Evolutionary conservation across 1,140 invertebrate genomes (phyloP).

Genomic region (Scaptodrosophila lebanonensis): DNA sequence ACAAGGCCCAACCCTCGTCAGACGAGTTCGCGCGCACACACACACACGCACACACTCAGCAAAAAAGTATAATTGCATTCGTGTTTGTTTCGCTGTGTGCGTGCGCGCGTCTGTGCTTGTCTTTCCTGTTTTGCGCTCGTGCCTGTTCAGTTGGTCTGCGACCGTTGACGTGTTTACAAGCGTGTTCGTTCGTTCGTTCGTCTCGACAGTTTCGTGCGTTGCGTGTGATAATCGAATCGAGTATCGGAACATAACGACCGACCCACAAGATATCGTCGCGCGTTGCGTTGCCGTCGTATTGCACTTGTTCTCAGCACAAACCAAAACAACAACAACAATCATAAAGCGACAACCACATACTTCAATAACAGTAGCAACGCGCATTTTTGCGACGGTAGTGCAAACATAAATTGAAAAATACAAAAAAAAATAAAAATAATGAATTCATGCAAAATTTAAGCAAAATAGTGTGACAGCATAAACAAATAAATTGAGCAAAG

Average conservation of each 20-base stretch:
- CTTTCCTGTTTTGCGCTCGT: conserved; percentile 66
- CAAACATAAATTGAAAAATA: too few species aligned
- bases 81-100: background rate
- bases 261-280: conserved; percentile 38
- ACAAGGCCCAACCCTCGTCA: conserved; percentile 60
- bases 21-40: conserved; percentile 39
- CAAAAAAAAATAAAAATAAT: conserved; percentile 12
- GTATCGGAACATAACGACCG: conserved; percentile 12
- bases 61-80: background rate
- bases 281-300: too few species aligned
- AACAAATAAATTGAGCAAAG: too few species aligned
- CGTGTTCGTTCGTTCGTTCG: conserved; percentile 28
- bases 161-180: conserved; percentile 76
- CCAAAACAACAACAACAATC: conserved; percentile 26
- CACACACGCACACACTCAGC: conserved; percentile 1
- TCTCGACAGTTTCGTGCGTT: conserved; percentile 19
- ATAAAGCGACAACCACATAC: conserved; percentile 9
- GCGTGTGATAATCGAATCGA: conserved; percentile 33
- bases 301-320: too few species aligned
- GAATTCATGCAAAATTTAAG: too few species aligned
- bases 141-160: conserved; percentile 70
- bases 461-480: too few species aligned
- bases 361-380: conserved; percentile 10
- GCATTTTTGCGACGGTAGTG: background rate
- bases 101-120: conserved; percentile 33